Evolutionary conservation across 2,113 vertebrate species (phyloP), one percentile per base, ranked within the genome.

Genomic region (Engystomops pustulosus): DNA sequence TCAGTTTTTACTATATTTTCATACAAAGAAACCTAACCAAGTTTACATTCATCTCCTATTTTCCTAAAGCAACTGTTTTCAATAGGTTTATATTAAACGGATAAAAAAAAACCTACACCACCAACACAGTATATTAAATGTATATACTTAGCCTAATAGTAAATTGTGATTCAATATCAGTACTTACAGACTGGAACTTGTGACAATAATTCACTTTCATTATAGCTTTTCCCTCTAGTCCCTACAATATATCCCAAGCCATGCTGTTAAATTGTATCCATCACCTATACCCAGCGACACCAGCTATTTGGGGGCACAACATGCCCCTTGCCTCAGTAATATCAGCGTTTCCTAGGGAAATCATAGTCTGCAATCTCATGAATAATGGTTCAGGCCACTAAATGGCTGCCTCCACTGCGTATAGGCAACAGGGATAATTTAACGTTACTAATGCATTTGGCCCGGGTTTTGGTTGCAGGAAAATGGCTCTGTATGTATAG

Each of bases 371-470:
- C 68, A 44, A 23, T 38, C 36, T 41, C 20, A 41, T 12, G 68
- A 70, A 44, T 70, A 70, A 41, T 70, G 68, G 68, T 44, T 44
- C 68, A 20, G 20, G 18, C 68, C 34, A 41, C 68, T 41, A 41
- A 70, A 70, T 70, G 36, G 34, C 36, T 70, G n/a, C 36, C 36
- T 70, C 36, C 44, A 30, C 69, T 74, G 62, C 7, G 62, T 67
- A 67, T 67, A 67, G 62, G 62, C 62, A 67, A 36, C 62, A 36
- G 62, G 62, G 62, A 67, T 67, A 67, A 67, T 67, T 74, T 25
- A 74, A 74, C 20, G 45, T 49, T 27, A 30, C 25, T 74, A 49
- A 44, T 44, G 36, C 68, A 70, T 70, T 38, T 47, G 25, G 44
- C 70, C 1, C 1, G 32, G 30, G 23, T 47, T 47, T 15, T 4